These are phyloP conservation scores for Mionectes olivaceus DNA, from an alignment of 2,797 vertebrate species.

Conservation along the genomic window DNA sequence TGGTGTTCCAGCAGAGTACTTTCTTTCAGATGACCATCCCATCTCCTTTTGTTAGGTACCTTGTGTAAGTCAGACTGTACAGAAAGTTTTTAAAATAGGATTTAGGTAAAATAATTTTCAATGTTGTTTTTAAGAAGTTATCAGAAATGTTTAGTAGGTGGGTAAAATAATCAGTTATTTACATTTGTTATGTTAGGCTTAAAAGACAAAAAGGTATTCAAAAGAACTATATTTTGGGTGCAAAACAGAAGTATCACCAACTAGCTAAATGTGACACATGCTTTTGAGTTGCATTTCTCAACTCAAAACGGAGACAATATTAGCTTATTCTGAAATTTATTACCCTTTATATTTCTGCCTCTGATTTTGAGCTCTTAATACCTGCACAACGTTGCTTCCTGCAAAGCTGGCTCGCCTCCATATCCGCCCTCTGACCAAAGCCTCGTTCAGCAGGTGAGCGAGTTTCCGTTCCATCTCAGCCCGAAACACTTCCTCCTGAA, in stretches of 20 bases:
- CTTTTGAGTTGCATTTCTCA: not conserved
- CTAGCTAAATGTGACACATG: rapidly evolving
- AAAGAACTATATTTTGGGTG: not conserved
- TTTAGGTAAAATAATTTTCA: not conserved
- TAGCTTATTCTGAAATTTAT: not conserved
- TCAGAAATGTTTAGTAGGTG: not conserved
- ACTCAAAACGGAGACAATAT: not conserved
- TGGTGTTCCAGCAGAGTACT: not conserved
- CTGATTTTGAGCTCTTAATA: conserved; percentile 54
- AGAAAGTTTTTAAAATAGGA: not conserved
- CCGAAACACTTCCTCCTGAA: conserved; percentile 89
- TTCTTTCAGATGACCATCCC: not conserved
- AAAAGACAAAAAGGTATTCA: not conserved
- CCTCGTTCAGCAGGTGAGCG: conserved; percentile 91
- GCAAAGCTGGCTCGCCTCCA: conserved; percentile 90
- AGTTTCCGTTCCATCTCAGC: conserved; percentile 93
- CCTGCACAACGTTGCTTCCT: conserved; percentile 91
- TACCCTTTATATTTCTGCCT: not conserved
- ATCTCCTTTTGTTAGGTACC: not conserved
- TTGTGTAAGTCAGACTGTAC: not conserved
- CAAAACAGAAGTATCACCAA: not conserved
- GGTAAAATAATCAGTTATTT: not conserved
- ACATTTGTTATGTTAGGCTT: not conserved
- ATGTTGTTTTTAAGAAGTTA: not conserved
- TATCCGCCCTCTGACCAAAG: conserved; percentile 82